Percentiles rank a stretch among this genome's conserved stretches.
phyloP scores from a whole-genome alignment of 1,140 invertebrate genomes.

The Orius insidiosus region DNA sequence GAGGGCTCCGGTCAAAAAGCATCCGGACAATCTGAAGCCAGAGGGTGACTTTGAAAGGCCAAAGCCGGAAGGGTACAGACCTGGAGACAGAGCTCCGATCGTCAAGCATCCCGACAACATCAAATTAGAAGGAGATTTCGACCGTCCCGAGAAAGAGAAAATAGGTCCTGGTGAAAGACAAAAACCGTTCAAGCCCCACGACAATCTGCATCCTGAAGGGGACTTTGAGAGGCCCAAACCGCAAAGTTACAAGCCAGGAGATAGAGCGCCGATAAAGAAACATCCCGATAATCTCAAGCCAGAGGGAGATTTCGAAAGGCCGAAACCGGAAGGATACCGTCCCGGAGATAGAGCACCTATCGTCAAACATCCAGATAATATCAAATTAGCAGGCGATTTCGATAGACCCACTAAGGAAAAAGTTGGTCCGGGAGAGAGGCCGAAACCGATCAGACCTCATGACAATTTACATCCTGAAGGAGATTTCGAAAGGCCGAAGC shows the following conservation, averaged over 20 bases:
- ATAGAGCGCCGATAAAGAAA: conserved; percentile 29
- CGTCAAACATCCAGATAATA: conserved; percentile 35
- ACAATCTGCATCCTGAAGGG: conserved; percentile 40
- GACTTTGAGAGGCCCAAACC: conserved; percentile 28
- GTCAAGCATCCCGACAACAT: conserved; percentile 26
- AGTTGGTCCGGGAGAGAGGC: conserved; percentile 23
- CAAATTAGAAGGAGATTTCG: conserved; percentile 28
- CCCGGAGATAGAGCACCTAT: conserved; percentile 13
- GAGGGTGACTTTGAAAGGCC: conserved; percentile 33
- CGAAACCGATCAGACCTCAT: conserved; percentile 21
- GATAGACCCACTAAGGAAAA: conserved; percentile 24
- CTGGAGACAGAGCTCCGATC: conserved; percentile 26
- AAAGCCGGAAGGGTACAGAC: conserved; percentile 24
- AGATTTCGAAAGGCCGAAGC: conserved; percentile 23
- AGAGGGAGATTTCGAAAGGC: conserved; percentile 34
- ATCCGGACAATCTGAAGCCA: conserved; percentile 32
- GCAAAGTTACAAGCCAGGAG: conserved; percentile 21
- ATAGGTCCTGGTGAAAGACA: conserved; percentile 23
- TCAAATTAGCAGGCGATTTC: conserved; percentile 25
- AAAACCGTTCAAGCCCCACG: conserved; percentile 28
- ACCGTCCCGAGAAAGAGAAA: neutral
- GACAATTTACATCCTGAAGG: conserved; percentile 34
- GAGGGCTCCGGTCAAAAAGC: conserved; percentile 35
- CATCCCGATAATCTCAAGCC: conserved; percentile 37
- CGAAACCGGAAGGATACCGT: conserved; percentile 34